Base-by-base conservation (phyloP, 2,888 invertebrate species). In the Dynastes maya region DNA sequence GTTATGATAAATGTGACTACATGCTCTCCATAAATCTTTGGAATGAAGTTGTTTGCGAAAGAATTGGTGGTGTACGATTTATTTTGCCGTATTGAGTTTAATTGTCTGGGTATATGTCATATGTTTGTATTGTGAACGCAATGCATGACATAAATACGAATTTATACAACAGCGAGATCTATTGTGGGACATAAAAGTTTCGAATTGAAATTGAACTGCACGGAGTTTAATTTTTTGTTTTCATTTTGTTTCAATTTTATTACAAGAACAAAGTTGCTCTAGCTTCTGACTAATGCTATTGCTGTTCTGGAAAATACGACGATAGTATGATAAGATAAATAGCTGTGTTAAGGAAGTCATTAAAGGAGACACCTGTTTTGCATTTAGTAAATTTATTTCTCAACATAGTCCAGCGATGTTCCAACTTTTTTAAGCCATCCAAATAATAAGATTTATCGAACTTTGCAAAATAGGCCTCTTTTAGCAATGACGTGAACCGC, bases 1-100 rank as follows among this genome's bases (percentile, higher is more conserved):
- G 61, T 61, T 74, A 74, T 74, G 72, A 74, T 74, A 74, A 40
- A 74, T 74, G 72, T 61, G 72, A 74, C 72, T 61, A 27, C 72
- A 74, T 55, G 58, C 45, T 61, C 72, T 45, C 72, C 58, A 74
- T 74, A 74, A 74, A 74, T 74, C 72, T 74, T 61, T 49, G 61
- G 58, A 74, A 74, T 61, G 72, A 45, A 61, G 61, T 49, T 61
- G 72, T 61, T 74, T 49, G 61, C 49, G 72, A 74, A 74, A 74
- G 72, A 74, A 74, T 74, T 27, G 72, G 61, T 61, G 72, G 61
- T 45, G 58, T 72, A 45, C 72, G 72, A 74, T 74, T 74, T 74
- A 74, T 74, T 61, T 61, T 40, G 45, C 72, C 72, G 61, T 49
- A 74, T 74, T 74, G 72, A 61, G 72, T 74, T 74, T 74, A 74